Conservation (phyloP, 2,888 invertebrate species). For the Peribatodes rhomboidaria region DNA sequence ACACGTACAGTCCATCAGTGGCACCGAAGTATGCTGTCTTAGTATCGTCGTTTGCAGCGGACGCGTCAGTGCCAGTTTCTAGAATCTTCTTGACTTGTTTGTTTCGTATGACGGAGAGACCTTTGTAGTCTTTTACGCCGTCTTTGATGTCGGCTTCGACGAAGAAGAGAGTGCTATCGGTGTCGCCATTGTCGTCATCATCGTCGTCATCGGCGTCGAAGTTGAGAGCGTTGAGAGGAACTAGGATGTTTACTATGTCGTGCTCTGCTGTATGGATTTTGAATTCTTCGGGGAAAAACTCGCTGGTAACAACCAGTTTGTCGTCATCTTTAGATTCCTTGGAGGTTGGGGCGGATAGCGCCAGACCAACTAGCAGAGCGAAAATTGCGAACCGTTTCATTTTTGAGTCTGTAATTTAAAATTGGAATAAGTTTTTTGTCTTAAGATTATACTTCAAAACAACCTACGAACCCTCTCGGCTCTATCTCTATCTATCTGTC, state of each 20-base stretch:
- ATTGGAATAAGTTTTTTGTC: too few relatives aligned
- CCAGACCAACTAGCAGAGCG: conserved; percentile 35
- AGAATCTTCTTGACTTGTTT: conserved; percentile 54
- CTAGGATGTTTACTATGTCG: conserved; percentile 57
- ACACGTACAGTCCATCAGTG: conserved; percentile 59
- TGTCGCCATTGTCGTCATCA: background rate
- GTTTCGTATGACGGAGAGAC: conserved; percentile 56
- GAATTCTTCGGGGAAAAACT: conserved; percentile 36
- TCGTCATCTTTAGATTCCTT: conserved; percentile 23
- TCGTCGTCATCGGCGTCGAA: conserved; percentile 33
- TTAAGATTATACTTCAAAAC: too few relatives aligned
- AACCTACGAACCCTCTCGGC: too few relatives aligned
- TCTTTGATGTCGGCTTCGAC: conserved; percentile 54
- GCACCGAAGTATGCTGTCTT: conserved; percentile 53
- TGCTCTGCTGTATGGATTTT: conserved; percentile 53
- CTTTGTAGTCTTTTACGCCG: conserved; percentile 56
- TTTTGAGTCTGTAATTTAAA: conserved; percentile 38
- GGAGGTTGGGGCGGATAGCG: conserved; percentile 39
- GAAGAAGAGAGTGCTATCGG: conserved; percentile 30
- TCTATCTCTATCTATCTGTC: too few relatives aligned
- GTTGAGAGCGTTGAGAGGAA: conserved; percentile 55
- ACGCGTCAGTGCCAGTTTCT: conserved; percentile 58
- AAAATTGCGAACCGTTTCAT: conserved; percentile 39
- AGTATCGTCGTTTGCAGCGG: conserved; percentile 52
- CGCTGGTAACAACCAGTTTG: conserved; percentile 15